Evolutionary conservation across 2,113 vertebrate species (phyloP).

Genomic region (Bubalus kerabau): DNA sequence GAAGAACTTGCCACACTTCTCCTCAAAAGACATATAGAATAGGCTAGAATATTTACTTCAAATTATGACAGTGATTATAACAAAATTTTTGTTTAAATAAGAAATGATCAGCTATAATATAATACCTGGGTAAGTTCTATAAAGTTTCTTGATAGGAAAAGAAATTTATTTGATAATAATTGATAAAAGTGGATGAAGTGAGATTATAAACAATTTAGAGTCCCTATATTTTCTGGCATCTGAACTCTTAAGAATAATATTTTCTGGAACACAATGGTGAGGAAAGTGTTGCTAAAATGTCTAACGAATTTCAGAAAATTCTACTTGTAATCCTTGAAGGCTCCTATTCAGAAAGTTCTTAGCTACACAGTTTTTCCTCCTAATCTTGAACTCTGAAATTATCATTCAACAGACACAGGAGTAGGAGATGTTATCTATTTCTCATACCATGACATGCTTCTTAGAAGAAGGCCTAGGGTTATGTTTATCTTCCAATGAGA

Average conservation of each 20-base stretch:
- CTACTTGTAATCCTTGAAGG: neutral
- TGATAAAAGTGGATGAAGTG: neutral
- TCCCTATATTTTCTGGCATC: neutral
- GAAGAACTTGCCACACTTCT: neutral
- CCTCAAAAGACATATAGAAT: neutral
- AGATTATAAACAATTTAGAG: neutral
- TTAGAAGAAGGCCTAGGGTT: neutral
- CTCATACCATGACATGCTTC: neutral
- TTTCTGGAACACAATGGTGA: neutral
- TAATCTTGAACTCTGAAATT: neutral
- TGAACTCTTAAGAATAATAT: neutral
- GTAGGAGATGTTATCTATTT: neutral
- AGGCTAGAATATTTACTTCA: neutral
- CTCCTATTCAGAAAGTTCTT: neutral
- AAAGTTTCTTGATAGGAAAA: neutral
- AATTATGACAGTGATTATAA: neutral
- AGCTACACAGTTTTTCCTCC: neutral
- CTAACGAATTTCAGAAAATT: neutral
- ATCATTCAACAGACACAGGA: neutral
- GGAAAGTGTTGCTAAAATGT: neutral
- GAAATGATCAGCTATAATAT: neutral
- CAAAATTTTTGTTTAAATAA: neutral
- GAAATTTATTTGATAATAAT: neutral
- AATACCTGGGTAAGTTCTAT: neutral
- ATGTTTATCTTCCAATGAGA: slow-evolving; percentile 8